These are phyloP conservation scores for Clarias batrachus DNA, from an alignment of 2,113 vertebrate genomes.

Conservation along the genomic window DNA sequence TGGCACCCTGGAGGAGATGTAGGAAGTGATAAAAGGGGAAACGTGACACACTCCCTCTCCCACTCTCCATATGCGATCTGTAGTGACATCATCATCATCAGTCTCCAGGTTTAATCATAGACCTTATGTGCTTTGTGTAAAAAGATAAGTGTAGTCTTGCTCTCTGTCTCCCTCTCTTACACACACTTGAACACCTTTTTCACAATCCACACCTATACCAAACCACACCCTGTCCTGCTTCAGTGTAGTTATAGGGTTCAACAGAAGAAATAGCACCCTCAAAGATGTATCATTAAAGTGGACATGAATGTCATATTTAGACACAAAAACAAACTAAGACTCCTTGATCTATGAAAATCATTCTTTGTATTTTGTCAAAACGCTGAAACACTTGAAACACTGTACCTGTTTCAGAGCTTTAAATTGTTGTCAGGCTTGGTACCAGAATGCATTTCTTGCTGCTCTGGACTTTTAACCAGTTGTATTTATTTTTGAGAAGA, in stretches of 20 bases:
- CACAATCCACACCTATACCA: background rate
- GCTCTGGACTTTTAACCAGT: background rate
- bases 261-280: background rate
- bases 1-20: constrained; percentile 46
- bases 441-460: background rate
- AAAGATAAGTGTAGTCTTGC: background rate
- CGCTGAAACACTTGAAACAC: background rate
- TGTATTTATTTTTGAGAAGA: background rate
- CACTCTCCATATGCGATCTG: constrained; percentile 33
- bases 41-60: constrained; percentile 21
- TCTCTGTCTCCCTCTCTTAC: background rate
- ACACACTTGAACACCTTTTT: background rate
- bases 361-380: background rate
- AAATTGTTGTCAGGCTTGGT: background rate
- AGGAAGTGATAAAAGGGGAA: constrained; percentile 30
- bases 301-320: background rate
- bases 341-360: background rate
- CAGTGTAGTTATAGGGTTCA: background rate
- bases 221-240: background rate
- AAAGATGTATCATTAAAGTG: background rate
- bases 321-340: background rate
- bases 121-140: background rate
- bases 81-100: background rate
- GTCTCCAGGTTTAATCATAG: background rate
- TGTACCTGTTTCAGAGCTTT: background rate